A percentile compares a stretch with the other conserved stretches of the same genome.
phyloP scores from a whole-genome alignment of 2,888 invertebrate genomes.

The Cordilura impudica region DNA sequence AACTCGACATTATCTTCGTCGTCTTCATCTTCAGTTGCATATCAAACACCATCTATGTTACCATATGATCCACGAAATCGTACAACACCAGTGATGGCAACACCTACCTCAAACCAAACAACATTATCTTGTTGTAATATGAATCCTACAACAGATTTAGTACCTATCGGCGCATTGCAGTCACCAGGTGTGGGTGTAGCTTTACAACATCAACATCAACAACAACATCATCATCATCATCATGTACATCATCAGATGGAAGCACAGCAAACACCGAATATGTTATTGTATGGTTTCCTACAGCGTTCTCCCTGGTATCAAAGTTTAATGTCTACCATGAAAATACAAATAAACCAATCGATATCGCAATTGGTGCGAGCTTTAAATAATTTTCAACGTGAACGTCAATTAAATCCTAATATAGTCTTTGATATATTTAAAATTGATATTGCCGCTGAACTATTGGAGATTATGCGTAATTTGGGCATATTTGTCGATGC shows the following conservation, averaged over 20 bases:
- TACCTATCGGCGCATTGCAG: background rate
- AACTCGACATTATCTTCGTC: background rate
- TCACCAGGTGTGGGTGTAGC: background rate
- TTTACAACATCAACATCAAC: background rate
- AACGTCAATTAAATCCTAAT: conserved; percentile 61
- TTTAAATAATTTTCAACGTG: conserved; percentile 66
- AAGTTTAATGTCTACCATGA: conserved; percentile 66
- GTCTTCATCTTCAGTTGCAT: background rate
- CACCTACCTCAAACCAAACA: conserved; percentile 31
- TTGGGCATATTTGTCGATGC: conserved; percentile 66
- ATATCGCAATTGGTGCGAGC: conserved; percentile 67
- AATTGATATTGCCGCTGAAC: conserved; percentile 67
- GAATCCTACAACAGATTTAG: background rate
- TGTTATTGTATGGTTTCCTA: conserved; percentile 65
- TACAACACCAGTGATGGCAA: background rate
- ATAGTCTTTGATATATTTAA: conserved; percentile 67
- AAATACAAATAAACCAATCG: conserved; percentile 69
- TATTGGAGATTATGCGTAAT: conserved; percentile 68
- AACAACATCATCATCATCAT: background rate
- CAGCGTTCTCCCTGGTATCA: conserved; percentile 68
- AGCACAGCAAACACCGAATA: conserved; percentile 59
- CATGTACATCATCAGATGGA: conserved; percentile 8
- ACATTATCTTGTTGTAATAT: conserved; percentile 19
- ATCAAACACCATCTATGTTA: conserved; percentile 16
- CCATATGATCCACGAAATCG: conserved; percentile 58